These are phyloP conservation scores for Diceros bicornis DNA, from an alignment of 2,797 vertebrate genomes.

Conservation along the genomic window DNA sequence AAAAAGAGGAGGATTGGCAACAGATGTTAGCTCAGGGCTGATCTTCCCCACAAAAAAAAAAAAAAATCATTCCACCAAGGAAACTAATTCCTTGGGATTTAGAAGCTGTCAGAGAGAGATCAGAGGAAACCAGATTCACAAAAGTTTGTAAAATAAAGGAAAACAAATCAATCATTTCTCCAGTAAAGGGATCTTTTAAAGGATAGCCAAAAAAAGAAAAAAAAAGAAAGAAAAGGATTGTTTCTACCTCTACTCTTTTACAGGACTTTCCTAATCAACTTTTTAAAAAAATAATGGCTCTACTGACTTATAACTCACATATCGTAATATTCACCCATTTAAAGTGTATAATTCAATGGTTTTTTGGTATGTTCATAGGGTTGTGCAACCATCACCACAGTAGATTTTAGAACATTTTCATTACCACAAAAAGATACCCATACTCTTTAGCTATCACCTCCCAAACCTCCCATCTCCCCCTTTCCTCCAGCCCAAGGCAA, in stretches of 20 bases:
- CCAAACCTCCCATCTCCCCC: neutral
- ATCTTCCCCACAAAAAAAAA: too few species aligned
- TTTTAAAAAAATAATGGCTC: neutral
- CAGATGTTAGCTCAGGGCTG: too few species aligned
- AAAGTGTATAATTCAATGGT: neutral
- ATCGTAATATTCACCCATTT: neutral
- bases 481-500: neutral
- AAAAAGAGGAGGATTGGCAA: too few species aligned
- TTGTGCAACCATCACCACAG: neutral
- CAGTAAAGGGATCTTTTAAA: neutral
- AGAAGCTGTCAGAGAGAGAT: neutral
- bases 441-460: neutral
- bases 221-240: neutral
- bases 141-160: slow-evolving; percentile 30
- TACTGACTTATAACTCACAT: neutral
- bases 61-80: neutral
- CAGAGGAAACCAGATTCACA: neutral
- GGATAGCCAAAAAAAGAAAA: neutral
- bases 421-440: neutral
- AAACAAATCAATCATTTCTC: slow-evolving; percentile 22
- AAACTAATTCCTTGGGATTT: neutral
- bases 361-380: neutral
- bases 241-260: slow-evolving; percentile 18
- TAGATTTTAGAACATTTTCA: neutral
- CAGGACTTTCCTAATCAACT: neutral